phyloP scores from a whole-genome alignment of 2,113 vertebrate species.

The Choloepus hoffmanni region DNA sequence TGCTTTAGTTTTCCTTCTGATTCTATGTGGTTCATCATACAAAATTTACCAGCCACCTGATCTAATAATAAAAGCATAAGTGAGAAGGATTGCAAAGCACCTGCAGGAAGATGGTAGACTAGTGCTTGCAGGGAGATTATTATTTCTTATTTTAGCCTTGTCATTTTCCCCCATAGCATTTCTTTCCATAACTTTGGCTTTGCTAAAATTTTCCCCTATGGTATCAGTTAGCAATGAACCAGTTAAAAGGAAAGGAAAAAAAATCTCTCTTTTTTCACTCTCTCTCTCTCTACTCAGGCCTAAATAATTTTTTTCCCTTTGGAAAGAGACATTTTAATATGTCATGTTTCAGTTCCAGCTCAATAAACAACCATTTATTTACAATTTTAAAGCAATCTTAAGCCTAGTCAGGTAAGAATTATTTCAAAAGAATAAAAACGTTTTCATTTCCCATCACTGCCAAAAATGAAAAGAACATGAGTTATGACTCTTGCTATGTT shows the following conservation, averaged over 20 bases:
- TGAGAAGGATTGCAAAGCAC: not conserved
- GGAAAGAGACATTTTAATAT: conserved; percentile 89
- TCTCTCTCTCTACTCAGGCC: conserved; percentile 80
- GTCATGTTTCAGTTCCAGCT: conserved; percentile 90
- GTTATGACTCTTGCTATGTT: conserved; percentile 92
- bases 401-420: conserved; percentile 91
- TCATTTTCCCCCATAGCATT: conserved; percentile 5
- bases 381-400: conserved; percentile 90
- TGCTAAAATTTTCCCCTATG: conserved; percentile 37
- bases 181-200: conserved; percentile 8
- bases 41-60: not conserved
- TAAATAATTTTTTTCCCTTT: conserved; percentile 82
- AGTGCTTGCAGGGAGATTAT: not conserved
- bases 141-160: conserved; percentile 39
- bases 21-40: not conserved
- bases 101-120: not conserved
- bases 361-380: conserved; percentile 91
- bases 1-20: not conserved
- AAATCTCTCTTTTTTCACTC: not conserved
- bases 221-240: conserved; percentile 79
- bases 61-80: not conserved
- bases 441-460: conserved; percentile 93
- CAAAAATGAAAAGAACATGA: conserved; percentile 92
- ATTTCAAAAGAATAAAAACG: conserved; percentile 91
- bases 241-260: conserved; percentile 80